Evolutionary conservation across 2,888 invertebrate species (phyloP), one percentile per base, ranked within the genome.

Genomic region (Oligia fasciuncula): DNA sequence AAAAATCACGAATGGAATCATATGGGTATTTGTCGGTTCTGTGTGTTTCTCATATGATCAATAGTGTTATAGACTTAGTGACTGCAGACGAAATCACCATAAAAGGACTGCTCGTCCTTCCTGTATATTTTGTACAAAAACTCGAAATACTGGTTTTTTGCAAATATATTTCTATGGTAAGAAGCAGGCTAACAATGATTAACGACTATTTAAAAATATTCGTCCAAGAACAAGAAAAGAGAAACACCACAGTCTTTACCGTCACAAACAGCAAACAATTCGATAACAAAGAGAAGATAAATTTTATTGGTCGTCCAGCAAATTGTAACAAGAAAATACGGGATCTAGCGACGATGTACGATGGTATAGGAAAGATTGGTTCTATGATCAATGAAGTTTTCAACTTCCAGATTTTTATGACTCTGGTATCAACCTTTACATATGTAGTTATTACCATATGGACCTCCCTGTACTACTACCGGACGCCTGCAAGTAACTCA

Each of bases 381-480:
- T 78, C 65, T 17, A 83, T 92, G 78, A 90, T 95, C 62, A 95
- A 95, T 71, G 82, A 91, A 51, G 88, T 93, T 23, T 95, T 93
- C 80, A 94, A 95, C 81, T 94, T 93, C 43, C 93, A 94, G 86
- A 93, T 95, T 40, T 93, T 95, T 46, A 93, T 94, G 92, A 92
- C 91, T 19, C 89, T 95, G 1, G 89, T 94, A 11, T 92, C 93
- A 49, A 93, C 94, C 0, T 95, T 95, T 74, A 85, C 88, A 0
- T 94, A 89, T 73, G 93, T 94, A n/a, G 89, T 95, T 11, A 91
- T 93, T 1, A 92, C 93, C 1, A 93, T 95, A 76, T 95, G 94
- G 93, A 90, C 91, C 0, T 91, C 93, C 0, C 81, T 95, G 2
- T 93, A 92, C 81, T 92, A 89, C 54, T 94, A 92, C 65, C 88